phyloP scores from a whole-genome alignment of 2,888 invertebrate species.

The Atethmia centrago region DNA sequence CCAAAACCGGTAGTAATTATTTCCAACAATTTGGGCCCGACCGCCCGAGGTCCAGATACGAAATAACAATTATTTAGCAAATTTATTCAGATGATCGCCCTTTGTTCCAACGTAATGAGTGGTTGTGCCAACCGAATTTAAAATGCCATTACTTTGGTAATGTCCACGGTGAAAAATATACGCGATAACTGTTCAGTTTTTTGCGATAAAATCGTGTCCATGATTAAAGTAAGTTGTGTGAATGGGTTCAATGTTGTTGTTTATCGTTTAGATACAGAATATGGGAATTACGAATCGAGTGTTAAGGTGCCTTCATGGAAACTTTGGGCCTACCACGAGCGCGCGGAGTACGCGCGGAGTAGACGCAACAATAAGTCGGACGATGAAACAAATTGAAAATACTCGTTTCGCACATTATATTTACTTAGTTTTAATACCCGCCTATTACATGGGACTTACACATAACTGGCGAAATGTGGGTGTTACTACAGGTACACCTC shows the following conservation, averaged over 20 bases:
- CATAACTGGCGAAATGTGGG: too few species aligned
- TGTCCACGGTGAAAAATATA: conserved; percentile 67
- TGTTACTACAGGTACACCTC: too few species aligned
- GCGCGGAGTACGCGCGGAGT: too few species aligned
- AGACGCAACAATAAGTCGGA: too few species aligned
- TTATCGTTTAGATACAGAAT: conserved; percentile 3
- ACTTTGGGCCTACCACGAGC: too few species aligned
- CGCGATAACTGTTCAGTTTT: conserved; percentile 40
- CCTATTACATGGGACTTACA: too few species aligned
- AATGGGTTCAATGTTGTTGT: conserved; percentile 6
- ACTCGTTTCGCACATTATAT: background rate
- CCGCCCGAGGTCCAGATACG: conserved; percentile 75
- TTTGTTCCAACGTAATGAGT: conserved; percentile 85
- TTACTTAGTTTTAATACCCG: too few species aligned
- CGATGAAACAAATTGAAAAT: background rate
- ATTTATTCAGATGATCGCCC: conserved; percentile 86
- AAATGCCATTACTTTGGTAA: conserved; percentile 82
- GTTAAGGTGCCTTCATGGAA: too few species aligned
- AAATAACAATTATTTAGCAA: conserved; percentile 88
- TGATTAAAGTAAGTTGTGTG: conserved; percentile 29
- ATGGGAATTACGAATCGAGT: background rate
- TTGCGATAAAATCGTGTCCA: conserved; percentile 50
- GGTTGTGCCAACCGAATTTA: conserved; percentile 79
- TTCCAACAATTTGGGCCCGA: conserved; percentile 59
- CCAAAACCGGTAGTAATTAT: conserved; percentile 53